A percentile compares a stretch with the other conserved stretches of the same genome.
phyloP scores from a whole-genome alignment of 2,797 vertebrate species.

The Xenops minutus region DNA sequence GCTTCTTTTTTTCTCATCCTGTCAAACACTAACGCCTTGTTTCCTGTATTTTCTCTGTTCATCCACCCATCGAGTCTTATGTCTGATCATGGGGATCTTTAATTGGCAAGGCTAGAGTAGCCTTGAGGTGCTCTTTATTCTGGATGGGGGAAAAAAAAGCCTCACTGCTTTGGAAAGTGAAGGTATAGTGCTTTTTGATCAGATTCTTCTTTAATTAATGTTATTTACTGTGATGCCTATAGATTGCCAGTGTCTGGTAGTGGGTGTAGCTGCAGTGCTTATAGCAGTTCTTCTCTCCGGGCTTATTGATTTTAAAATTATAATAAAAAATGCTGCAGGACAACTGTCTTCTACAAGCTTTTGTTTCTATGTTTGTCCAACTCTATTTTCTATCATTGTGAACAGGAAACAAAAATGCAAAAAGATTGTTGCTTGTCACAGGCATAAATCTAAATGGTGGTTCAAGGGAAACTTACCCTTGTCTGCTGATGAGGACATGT shows the following conservation, averaged over 20 bases:
- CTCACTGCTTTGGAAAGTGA: not conserved
- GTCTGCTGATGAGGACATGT: not conserved
- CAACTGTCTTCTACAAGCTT: not conserved
- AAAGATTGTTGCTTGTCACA: not conserved
- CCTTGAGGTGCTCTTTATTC: not conserved
- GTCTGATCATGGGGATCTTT: not conserved
- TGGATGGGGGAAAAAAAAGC: not conserved
- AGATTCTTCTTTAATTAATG: not conserved
- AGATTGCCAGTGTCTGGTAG: not conserved
- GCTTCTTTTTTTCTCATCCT: not conserved
- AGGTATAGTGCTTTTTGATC: not conserved
- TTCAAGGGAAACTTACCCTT: not conserved
- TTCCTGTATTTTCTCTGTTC: not conserved
- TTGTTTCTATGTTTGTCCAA: not conserved
- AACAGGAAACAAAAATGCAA: not conserved
- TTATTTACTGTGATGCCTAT: not conserved
- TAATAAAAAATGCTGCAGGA: not conserved
- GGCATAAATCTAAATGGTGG: not conserved
- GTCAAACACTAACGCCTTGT: not conserved
- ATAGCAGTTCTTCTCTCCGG: not conserved
- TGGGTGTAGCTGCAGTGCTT: not conserved
- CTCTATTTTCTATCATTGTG: not conserved
- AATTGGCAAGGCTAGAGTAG: not conserved
- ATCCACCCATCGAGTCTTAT: not conserved
- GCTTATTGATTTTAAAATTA: conserved; percentile 11